Evolutionary conservation across 2,888 invertebrate species (phyloP).

Genomic region (Luperina nickerlii): DNA sequence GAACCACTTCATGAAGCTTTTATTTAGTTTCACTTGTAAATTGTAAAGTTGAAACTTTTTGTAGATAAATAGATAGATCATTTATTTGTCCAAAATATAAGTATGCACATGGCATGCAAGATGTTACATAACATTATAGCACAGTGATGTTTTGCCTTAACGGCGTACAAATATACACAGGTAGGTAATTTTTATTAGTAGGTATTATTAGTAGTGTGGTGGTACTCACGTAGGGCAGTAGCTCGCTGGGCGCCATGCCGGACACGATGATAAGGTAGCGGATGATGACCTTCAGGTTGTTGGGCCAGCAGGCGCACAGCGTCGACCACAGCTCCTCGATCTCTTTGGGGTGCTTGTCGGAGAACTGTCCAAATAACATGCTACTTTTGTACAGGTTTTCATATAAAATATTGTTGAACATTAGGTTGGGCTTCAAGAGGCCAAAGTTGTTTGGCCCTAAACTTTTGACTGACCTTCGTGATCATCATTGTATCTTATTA

Average conservation of each 20-base stretch:
- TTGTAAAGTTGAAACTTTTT: not conserved
- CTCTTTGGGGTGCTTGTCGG: constrained; percentile 98
- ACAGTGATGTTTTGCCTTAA: no score
- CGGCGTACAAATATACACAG: no score
- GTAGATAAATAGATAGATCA: no score
- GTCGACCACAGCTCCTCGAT: constrained; percentile 99
- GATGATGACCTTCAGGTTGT: constrained; percentile 98
- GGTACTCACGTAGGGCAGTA: constrained; percentile 96
- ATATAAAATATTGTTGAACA: constrained; percentile 1
- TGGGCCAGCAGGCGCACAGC: constrained; percentile 98
- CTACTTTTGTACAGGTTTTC: not conserved
- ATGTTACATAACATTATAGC: no score
- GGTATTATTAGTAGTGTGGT: not conserved
- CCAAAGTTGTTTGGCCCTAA: not conserved
- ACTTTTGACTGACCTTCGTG: not conserved
- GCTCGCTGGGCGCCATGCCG: constrained; percentile 98
- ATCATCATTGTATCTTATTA: not conserved
- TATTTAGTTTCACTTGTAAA: not conserved
- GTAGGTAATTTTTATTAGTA: no score
- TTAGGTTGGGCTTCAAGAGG: not conserved
- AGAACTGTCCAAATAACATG: constrained; percentile 91
- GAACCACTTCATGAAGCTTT: not conserved
- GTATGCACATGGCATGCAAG: no score
- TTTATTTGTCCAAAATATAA: no score
- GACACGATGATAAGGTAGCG: constrained; percentile 98